phyloP scores from a whole-genome alignment of 1,140 invertebrate genomes.

The Anastrepha obliqua region DNA sequence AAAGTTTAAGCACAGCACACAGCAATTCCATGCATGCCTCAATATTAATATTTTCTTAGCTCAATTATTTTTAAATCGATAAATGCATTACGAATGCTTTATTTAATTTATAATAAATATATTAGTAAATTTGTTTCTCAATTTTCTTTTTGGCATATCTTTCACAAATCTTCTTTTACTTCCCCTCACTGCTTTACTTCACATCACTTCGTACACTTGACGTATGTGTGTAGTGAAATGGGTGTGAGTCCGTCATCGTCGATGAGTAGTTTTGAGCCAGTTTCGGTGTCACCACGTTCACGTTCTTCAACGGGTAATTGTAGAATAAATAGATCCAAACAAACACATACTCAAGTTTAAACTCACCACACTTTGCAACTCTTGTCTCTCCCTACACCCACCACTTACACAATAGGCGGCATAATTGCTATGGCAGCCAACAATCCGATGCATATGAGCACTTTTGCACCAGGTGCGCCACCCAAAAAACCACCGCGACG shows the following conservation, averaged over 20 bases:
- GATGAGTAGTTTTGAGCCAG: constrained; percentile 74
- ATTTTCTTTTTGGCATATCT: no score
- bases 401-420: constrained; percentile 57
- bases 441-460: constrained; percentile 65
- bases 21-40: no score
- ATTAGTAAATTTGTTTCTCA: no score
- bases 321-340: not conserved
- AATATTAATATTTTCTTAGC: no score
- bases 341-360: not conserved
- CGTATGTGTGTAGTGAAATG: constrained; percentile 62
- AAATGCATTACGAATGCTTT: no score
- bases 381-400: not conserved
- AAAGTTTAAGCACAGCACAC: no score
- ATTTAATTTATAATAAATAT: no score
- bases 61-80: no score
- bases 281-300: constrained; percentile 71
- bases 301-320: constrained; percentile 66
- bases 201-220: not conserved
- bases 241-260: constrained; percentile 72
- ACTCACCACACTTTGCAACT: not conserved
- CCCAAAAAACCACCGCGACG: constrained; percentile 91
- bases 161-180: not conserved
- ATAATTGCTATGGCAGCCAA: constrained; percentile 57
- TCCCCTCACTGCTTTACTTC: not conserved
- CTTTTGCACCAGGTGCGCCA: constrained; percentile 81